Conservation (phyloP, 1,140 invertebrate genomes). For the Araneus ventricosus region DNA sequence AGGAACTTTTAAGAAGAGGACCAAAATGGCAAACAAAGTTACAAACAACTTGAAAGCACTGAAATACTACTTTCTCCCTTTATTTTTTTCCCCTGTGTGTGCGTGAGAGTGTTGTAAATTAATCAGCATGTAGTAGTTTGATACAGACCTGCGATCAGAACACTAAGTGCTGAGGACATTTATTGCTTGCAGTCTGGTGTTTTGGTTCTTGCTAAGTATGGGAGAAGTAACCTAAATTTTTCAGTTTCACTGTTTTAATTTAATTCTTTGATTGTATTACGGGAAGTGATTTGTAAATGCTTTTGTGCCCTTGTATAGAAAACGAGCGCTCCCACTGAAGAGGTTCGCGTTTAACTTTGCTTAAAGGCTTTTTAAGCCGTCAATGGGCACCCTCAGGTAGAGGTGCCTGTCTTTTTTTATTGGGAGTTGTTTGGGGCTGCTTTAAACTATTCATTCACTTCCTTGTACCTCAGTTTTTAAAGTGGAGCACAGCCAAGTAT, state of each 20-base stretch:
- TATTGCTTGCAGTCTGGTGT: constrained; percentile 57
- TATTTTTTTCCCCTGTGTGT: constrained; percentile 14
- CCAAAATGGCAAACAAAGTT: constrained; percentile 75
- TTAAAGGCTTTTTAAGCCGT: constrained; percentile 1
- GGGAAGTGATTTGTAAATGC: constrained; percentile 51
- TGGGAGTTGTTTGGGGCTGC: constrained; percentile 50
- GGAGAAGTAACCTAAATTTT: constrained; percentile 51
- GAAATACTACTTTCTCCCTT: constrained; percentile 22
- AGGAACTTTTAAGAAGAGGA: constrained; percentile 51
- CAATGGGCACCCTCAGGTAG: constrained; percentile 68
- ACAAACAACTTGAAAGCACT: constrained; percentile 65
- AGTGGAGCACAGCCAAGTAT: constrained; percentile 69
- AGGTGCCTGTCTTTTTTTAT: constrained; percentile 46
- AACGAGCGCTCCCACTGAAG: neutral
- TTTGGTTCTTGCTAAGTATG: constrained; percentile 31
- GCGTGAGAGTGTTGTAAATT: constrained; percentile 49
- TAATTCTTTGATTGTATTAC: constrained; percentile 8
- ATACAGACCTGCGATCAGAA: constrained; percentile 35
- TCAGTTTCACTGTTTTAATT: constrained; percentile 49
- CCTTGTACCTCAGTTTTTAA: constrained; percentile 52
- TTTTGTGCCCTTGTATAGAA: constrained; percentile 63
- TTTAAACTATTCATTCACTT: constrained; percentile 69
- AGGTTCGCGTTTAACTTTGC: constrained; percentile 44
- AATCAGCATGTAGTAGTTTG: constrained; percentile 43
- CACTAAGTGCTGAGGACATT: constrained; percentile 51